phyloP scores from a whole-genome alignment of 2,888 invertebrate species.

The Carpatolechia fugitivella region DNA sequence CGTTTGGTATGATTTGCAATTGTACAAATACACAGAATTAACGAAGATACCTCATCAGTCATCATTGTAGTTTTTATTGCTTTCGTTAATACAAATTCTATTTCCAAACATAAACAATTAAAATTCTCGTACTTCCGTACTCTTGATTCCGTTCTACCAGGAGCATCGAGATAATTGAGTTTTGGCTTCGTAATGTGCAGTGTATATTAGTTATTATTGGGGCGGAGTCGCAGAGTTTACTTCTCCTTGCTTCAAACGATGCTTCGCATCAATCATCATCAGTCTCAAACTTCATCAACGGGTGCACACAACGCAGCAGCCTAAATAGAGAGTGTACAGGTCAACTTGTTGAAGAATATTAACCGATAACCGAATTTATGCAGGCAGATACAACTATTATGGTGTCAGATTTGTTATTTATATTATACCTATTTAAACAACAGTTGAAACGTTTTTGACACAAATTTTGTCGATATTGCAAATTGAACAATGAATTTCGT shows the following conservation, averaged over 20 bases:
- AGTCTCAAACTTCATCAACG: conserved; percentile 6
- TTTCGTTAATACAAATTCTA: no score
- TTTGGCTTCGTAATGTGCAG: not conserved
- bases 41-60: no score
- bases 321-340: conserved; percentile 4
- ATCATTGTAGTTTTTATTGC: no score
- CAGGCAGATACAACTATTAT: not conserved
- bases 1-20: no score
- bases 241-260: not conserved
- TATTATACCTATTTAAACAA: no score
- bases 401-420: not conserved
- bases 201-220: not conserved
- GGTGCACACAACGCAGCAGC: not conserved
- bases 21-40: no score
- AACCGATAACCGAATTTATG: not conserved
- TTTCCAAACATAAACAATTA: no score
- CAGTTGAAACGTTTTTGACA: no score
- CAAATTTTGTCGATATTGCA: no score
- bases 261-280: conserved; percentile 13
- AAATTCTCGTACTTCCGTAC: no score
- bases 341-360: conserved; percentile 8
- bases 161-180: not conserved
- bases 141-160: not conserved
- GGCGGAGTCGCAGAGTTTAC: not conserved
- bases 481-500: no score